phyloP scores from a whole-genome alignment of 2,113 vertebrate genomes.

The Mobula hypostoma region DNA sequence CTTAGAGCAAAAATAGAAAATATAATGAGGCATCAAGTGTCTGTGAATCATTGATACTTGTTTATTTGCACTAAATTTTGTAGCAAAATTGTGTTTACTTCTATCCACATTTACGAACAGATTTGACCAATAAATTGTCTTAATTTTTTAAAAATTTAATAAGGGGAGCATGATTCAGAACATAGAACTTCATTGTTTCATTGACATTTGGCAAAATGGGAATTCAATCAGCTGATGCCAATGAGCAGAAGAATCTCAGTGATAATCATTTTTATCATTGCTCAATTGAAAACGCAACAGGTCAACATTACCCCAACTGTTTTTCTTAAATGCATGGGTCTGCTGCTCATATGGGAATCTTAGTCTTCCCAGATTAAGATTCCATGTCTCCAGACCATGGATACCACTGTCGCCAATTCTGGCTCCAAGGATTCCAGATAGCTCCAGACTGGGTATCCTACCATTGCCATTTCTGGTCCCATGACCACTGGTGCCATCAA shows the following conservation, averaged over 20 bases:
- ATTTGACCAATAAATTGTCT: neutral
- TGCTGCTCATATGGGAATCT: neutral
- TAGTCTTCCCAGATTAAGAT: neutral
- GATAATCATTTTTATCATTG: neutral
- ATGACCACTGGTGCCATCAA: too few species aligned
- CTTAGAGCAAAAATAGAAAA: too few species aligned
- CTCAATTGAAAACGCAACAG: neutral
- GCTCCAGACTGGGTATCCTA: too few species aligned
- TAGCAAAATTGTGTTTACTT: neutral
- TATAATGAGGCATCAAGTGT: too few species aligned
- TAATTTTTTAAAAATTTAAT: neutral
- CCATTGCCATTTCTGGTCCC: too few species aligned
- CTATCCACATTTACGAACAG: neutral
- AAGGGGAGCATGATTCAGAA: neutral
- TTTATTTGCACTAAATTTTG: too few species aligned
- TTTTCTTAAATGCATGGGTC: too few species aligned
- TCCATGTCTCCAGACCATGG: too few species aligned
- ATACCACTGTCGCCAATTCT: too few species aligned
- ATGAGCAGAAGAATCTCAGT: neutral
- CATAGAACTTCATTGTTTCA: neutral
- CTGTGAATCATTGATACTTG: too few species aligned
- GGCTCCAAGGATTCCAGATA: too few species aligned
- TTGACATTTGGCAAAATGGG: neutral
- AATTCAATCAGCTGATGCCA: constrained; percentile 5
- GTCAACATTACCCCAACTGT: too few species aligned